Conservation (phyloP, 2,113 vertebrate genomes). For the Chloropsis hardwickii region DNA sequence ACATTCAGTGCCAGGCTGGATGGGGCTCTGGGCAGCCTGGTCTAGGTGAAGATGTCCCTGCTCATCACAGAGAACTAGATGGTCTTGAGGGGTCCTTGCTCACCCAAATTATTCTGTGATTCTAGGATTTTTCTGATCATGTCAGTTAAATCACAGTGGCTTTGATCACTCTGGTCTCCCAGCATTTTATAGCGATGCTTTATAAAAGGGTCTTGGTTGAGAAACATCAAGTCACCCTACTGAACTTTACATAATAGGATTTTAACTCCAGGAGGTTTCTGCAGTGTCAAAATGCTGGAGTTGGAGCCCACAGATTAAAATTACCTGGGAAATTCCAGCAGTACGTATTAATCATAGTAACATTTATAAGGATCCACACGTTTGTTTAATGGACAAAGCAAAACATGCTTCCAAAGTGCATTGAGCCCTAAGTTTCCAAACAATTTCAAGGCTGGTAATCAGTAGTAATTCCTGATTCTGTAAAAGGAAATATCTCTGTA, state of each 20-base stretch:
- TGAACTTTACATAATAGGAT: neutral
- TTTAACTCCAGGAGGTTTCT: neutral
- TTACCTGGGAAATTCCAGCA: neutral
- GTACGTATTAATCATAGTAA: neutral
- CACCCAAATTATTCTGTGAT: too few relatives aligned
- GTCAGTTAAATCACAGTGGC: neutral
- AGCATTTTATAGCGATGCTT: neutral
- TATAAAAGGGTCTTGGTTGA: neutral
- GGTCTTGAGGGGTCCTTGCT: neutral
- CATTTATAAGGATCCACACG: neutral
- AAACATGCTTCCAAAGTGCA: neutral
- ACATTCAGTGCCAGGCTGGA: neutral
- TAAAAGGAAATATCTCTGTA: neutral
- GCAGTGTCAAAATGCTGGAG: neutral
- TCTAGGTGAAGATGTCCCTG: neutral
- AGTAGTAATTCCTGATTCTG: neutral
- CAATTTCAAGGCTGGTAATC: neutral
- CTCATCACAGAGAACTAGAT: too few relatives aligned
- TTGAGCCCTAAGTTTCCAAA: neutral
- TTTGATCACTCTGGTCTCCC: neutral
- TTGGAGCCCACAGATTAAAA: neutral
- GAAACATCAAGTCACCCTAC: neutral
- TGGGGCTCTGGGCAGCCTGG: fast-evolving
- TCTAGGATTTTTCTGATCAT: neutral
- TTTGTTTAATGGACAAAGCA: neutral